phyloP scores from a whole-genome alignment of 2,797 vertebrate species.

The Acanthiza pusilla region DNA sequence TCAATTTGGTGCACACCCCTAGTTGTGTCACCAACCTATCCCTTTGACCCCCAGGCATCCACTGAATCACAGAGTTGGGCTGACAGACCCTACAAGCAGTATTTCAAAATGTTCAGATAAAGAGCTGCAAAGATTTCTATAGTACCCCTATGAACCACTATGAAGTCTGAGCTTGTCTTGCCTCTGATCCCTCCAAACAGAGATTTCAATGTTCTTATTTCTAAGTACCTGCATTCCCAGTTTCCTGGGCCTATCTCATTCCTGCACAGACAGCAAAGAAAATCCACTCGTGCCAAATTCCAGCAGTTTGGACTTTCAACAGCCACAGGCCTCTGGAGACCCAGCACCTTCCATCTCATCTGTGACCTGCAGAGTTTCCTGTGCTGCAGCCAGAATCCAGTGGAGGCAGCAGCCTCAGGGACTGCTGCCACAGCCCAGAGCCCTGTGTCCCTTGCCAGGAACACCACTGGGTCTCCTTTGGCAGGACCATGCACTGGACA shows the following conservation, averaged over 20 bases:
- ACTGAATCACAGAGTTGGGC: not conserved
- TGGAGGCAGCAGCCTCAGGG: not conserved
- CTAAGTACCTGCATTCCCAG: not conserved
- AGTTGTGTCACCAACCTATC: not conserved
- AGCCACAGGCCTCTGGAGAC: not conserved
- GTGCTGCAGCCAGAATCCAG: not conserved
- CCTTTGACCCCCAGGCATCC: not conserved
- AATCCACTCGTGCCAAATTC: not conserved
- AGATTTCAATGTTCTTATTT: not conserved
- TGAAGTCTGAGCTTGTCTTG: not conserved
- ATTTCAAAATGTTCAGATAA: not conserved
- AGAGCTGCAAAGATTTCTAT: not conserved
- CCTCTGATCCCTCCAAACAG: not conserved
- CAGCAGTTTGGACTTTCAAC: not conserved
- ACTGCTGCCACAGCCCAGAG: not conserved
- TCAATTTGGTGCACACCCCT: not conserved
- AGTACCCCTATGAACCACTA: not conserved
- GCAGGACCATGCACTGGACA: accelerated
- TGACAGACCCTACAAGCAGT: not conserved
- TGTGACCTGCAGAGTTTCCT: not conserved
- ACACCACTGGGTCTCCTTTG: accelerated
- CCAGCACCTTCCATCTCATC: not conserved
- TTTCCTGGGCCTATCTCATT: not conserved
- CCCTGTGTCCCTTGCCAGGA: accelerated
- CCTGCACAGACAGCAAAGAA: not conserved